Evolutionary conservation across 1,140 invertebrate genomes (phyloP).

Genomic region (Mesaphorura yosii): DNA sequence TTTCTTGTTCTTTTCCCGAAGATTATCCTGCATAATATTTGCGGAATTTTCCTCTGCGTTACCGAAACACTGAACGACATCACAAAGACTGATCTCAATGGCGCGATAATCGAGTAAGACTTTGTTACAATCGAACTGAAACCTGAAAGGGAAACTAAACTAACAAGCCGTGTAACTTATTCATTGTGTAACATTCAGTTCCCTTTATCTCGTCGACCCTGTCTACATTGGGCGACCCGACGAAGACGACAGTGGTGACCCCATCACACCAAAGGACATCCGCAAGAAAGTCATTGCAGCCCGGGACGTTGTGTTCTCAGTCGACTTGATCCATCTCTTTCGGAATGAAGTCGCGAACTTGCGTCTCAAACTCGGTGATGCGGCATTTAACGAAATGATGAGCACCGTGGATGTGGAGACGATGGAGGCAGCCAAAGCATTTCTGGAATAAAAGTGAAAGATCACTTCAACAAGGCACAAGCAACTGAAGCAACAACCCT

Average conservation of each 20-base stretch:
- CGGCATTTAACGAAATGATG: conserved; percentile 57
- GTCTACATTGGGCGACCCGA: conserved; percentile 37
- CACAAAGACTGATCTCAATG: conserved; percentile 56
- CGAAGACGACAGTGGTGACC: conserved; percentile 36
- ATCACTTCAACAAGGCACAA: too few relatives aligned
- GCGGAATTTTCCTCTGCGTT: conserved; percentile 60
- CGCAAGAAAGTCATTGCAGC: conserved; percentile 48
- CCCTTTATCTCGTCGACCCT: conserved; percentile 39
- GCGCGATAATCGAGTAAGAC: conserved; percentile 56
- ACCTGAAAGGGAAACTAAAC: too few relatives aligned
- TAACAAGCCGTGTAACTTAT: too few relatives aligned
- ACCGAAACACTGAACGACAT: conserved; percentile 79
- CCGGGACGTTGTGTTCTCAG: conserved; percentile 56
- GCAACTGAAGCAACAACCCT: too few relatives aligned
- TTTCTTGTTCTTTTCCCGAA: conserved; percentile 32
- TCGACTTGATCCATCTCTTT: conserved; percentile 43
- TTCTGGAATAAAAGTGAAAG: conserved; percentile 25
- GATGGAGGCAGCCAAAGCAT: conserved; percentile 42
- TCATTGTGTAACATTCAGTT: too few relatives aligned
- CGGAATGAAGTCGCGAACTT: conserved; percentile 27
- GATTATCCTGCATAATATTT: conserved; percentile 58
- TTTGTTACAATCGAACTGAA: too few relatives aligned
- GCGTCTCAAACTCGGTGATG: conserved; percentile 43
- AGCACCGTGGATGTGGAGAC: conserved; percentile 53
- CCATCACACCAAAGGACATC: conserved; percentile 45